Evolutionary conservation across 1,140 invertebrate species (phyloP).

Genomic region (Zaprionus davidi): DNA sequence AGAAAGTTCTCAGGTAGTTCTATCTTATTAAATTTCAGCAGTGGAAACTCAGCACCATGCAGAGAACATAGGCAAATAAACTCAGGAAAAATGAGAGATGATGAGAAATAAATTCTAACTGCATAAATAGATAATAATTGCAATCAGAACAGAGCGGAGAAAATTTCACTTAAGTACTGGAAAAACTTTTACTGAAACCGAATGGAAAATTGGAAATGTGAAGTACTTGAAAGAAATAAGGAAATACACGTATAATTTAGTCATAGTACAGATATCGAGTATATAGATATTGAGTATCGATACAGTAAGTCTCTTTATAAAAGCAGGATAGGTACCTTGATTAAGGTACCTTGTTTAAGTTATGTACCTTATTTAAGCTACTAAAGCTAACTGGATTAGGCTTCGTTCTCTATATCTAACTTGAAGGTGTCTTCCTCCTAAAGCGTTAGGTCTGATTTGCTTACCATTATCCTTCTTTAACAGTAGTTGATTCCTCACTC

Average conservation of each 20-base stretch:
- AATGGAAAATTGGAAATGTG: not conserved
- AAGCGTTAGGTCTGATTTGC: too few relatives aligned
- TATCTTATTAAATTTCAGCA: slow-evolving; percentile 45
- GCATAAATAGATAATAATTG: slow-evolving; percentile 6
- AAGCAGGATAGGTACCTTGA: too few relatives aligned
- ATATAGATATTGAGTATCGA: too few relatives aligned
- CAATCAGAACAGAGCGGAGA: not conserved
- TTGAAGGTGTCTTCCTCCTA: too few relatives aligned
- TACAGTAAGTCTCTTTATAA: too few relatives aligned
- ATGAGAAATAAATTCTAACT: not conserved
- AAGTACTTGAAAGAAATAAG: not conserved
- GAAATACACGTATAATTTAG: not conserved
- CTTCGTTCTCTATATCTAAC: too few relatives aligned
- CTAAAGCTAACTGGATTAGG: too few relatives aligned
- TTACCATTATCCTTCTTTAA: too few relatives aligned
- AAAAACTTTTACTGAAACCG: not conserved
- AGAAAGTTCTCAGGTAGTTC: slow-evolving; percentile 41
- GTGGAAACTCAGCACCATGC: slow-evolving; percentile 1
- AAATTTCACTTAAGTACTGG: not conserved
- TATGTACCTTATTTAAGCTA: too few relatives aligned
- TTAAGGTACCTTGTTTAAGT: too few relatives aligned
- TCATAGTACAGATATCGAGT: too few relatives aligned
- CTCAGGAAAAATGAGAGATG: not conserved
- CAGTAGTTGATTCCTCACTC: too few relatives aligned
- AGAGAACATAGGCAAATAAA: not conserved